Evolutionary conservation across 2,797 vertebrate species (phyloP).

Genomic region (Anguilla megastoma): DNA sequence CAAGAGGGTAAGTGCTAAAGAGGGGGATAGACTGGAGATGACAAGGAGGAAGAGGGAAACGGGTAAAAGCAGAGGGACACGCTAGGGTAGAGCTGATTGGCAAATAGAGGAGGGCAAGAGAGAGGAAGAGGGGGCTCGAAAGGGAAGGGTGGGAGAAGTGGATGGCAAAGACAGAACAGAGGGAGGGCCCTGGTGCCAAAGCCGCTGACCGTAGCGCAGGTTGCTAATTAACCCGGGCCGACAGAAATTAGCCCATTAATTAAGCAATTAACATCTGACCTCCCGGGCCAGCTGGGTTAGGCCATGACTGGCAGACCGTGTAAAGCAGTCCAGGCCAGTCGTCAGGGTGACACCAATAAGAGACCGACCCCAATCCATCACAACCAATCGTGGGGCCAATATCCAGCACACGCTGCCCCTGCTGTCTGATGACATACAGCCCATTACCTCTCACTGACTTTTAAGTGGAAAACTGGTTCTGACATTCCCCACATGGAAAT

Average conservation of each 20-base stretch:
- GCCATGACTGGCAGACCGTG: not conserved
- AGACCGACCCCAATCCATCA: conserved; percentile 3
- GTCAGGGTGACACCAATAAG: not conserved
- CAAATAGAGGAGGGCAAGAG: not conserved
- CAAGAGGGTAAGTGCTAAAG: not conserved
- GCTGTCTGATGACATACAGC: not conserved
- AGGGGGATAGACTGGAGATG: not conserved
- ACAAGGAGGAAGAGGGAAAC: not conserved
- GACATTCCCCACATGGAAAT: not conserved
- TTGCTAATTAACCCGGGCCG: conserved; percentile 22
- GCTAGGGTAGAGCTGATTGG: not conserved
- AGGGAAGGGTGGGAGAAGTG: not conserved
- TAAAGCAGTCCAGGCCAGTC: not conserved
- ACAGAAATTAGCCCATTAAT: conserved; percentile 21
- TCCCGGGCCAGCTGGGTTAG: not conserved
- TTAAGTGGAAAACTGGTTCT: not conserved
- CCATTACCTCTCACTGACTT: not conserved
- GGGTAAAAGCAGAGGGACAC: not conserved
- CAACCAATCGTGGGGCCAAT: conserved; percentile 6
- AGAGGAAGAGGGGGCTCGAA: not conserved
- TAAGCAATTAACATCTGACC: conserved; percentile 28
- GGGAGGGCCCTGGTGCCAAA: not conserved
- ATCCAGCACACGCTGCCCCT: not conserved
- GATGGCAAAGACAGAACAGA: not conserved
- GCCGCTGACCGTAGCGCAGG: not conserved